These are phyloP conservation scores for Florisuga fusca DNA, from an alignment of 2,797 vertebrate species.

Conservation along the genomic window DNA sequence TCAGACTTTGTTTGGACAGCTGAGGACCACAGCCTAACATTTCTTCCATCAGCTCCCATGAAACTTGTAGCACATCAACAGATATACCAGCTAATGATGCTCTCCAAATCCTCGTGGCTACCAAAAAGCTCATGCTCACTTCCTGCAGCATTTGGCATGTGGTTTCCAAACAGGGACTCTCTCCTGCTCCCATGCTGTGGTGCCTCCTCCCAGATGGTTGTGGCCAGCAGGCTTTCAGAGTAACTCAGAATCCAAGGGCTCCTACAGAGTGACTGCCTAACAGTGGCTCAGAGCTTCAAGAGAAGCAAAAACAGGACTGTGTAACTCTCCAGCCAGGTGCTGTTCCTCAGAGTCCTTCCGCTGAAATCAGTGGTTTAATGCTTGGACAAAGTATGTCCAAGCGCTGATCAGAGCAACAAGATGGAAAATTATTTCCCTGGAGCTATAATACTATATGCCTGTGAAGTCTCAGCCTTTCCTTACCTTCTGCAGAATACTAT, in stretches of 20 bases:
- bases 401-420: background rate
- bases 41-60: background rate
- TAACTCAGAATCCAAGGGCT: background rate
- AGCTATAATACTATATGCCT: background rate
- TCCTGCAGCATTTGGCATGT: background rate
- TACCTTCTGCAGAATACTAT: background rate
- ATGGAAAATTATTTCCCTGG: background rate
- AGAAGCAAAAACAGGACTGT: background rate
- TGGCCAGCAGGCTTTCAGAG: background rate
- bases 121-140: background rate
- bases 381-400: background rate
- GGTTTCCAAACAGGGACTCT: background rate
- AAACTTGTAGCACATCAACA: background rate
- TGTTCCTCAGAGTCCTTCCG: background rate
- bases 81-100: background rate
- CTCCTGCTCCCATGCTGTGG: accelerated
- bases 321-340: background rate
- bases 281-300: background rate
- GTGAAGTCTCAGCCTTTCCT: background rate
- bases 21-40: background rate
- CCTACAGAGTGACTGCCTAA: background rate
- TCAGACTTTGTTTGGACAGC: background rate
- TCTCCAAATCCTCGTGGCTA: background rate
- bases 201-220: background rate
- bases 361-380: background rate